phyloP scores from a whole-genome alignment of 2,113 vertebrate species.

The Aviceda subcristata region DNA sequence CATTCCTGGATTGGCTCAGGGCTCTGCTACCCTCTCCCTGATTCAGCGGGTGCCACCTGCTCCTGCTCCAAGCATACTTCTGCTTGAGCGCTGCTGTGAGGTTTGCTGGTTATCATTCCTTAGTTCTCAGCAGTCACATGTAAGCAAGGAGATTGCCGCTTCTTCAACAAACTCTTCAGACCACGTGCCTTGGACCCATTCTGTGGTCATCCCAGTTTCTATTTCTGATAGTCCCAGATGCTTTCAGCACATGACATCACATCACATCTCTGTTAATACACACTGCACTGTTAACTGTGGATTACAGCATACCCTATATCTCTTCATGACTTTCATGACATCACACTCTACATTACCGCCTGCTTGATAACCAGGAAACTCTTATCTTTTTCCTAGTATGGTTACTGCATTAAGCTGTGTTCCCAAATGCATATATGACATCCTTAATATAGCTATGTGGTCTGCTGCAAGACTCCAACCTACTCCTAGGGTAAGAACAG shows the following conservation, averaged over 20 bases:
- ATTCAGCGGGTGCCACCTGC: neutral
- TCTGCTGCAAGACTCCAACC: neutral
- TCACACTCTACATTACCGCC: neutral
- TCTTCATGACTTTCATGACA: neutral
- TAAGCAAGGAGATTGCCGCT: neutral
- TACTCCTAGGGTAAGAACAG: neutral
- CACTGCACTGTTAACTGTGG: neutral
- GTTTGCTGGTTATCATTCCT: neutral
- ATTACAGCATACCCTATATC: neutral
- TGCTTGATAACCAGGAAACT: neutral
- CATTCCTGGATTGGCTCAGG: rapidly evolving
- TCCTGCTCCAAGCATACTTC: neutral
- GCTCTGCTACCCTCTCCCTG: neutral
- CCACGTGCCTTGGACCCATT: neutral
- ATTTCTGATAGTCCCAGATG: neutral
- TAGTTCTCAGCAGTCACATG: neutral
- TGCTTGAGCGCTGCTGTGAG: neutral
- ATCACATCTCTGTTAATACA: neutral
- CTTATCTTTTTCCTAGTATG: neutral
- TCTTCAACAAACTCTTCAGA: neutral
- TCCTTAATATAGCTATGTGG: neutral
- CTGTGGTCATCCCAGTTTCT: neutral
- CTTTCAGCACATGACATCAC: neutral
- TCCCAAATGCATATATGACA: neutral
- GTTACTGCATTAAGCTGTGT: neutral